Base-by-base conservation (phyloP, 2,888 invertebrate species). In the Catocala sponsa region DNA sequence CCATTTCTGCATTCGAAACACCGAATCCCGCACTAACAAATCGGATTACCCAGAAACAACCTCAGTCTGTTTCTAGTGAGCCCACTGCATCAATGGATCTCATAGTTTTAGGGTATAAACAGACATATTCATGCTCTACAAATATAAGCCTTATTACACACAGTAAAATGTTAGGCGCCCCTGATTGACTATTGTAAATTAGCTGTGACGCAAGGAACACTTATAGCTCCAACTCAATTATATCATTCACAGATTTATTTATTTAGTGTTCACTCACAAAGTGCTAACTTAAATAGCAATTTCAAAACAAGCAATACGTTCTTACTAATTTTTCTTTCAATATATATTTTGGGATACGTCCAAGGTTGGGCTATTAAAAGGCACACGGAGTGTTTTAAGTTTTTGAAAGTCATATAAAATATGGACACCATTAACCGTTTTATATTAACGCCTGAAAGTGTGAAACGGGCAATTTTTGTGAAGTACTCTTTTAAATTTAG, bases 21-120 rank as follows among this genome's bases (percentile, higher is more conserved):
- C 61, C 32, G 38, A 57, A 69, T 64, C 66, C 62, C 58, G 51
- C 52, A 69, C 61, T 46, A 55, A 56, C 66, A 70, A 79, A 76
- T 77, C 68, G 61, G 68, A 72, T 78, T 76, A 69, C 43, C 13
- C 46, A 52, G 63, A 57, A 67, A 73, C 68, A 73, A 65, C 64
- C 50, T 63, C 57, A 59, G 51, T 63, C 65, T 65, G 61, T 69
- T 77, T 58, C 65, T 61, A 59, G 55, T 33, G 53, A 63, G 49
- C 59, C 59, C 54, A 43, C 44, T 59, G 57, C 59, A 61, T 67
- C 13, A 70, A 55, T 44, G 52, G 9, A 57, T 51, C 42, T 13
- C 38, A 6, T 47, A 47, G 25, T 35, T 56, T 35, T 35, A 42
- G 6, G 15, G 10, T 11, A 50, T 41, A 25, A 50, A 50, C 25